These are phyloP conservation scores for Xanthorhoe spadicearia DNA, from an alignment of 2,888 invertebrate species.

Conservation along the genomic window DNA sequence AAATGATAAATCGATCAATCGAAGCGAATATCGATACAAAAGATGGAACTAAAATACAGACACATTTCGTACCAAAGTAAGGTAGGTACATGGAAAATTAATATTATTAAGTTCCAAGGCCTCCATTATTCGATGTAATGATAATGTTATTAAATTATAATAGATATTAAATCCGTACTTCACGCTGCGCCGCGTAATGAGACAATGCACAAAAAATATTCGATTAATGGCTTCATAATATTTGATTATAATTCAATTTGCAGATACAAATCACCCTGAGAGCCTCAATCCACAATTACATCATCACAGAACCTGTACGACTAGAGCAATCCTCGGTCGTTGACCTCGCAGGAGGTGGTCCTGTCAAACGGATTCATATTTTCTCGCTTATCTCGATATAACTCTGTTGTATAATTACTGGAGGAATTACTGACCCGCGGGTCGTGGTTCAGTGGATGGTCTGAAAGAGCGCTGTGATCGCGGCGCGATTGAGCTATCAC, in stretches of 20 bases:
- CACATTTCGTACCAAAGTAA: not conserved
- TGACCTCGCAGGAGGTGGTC: constrained; percentile 58
- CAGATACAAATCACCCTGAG: constrained; percentile 38
- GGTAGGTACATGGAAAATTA: no score
- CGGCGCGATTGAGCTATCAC: constrained; percentile 55
- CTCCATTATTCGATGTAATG: not conserved
- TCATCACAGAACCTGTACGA: constrained; percentile 42
- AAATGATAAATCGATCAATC: constrained; percentile 41
- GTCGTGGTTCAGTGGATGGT: constrained; percentile 57
- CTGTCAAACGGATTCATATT: constrained; percentile 60
- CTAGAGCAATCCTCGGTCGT: constrained; percentile 48
- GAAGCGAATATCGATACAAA: constrained; percentile 32
- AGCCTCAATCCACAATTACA: constrained; percentile 39
- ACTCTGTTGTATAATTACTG: constrained; percentile 66
- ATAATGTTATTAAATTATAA: constrained; percentile 14
- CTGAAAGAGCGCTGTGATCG: constrained; percentile 50
- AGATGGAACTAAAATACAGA: no score
- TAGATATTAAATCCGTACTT: constrained; percentile 1
- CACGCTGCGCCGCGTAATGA: constrained; percentile 35
- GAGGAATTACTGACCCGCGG: constrained; percentile 53
- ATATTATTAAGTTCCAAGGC: constrained; percentile 7
- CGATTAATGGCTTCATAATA: constrained; percentile 42
- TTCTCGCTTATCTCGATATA: constrained; percentile 62
- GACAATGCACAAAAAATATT: constrained; percentile 40
- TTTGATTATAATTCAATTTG: constrained; percentile 47